Conservation (phyloP, 2,797 vertebrate genomes). For the Catostomus latipinnis region DNA sequence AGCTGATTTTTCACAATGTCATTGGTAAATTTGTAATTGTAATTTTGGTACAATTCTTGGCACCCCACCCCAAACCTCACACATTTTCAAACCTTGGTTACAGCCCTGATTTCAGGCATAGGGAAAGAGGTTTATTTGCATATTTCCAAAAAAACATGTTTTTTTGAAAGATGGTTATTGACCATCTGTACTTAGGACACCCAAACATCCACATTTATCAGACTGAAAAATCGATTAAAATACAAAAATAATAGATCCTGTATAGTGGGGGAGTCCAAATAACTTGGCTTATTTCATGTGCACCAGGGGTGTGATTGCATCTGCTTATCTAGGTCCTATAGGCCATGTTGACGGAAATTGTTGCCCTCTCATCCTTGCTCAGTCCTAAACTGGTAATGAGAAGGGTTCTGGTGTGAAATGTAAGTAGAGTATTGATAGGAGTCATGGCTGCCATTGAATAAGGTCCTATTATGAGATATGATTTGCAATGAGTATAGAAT, state of each 20-base stretch:
- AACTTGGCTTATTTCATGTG: not conserved
- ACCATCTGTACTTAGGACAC: too few species aligned
- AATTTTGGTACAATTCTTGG: too few species aligned
- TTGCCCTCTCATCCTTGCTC: not conserved
- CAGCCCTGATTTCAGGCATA: too few species aligned
- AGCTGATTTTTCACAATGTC: too few species aligned
- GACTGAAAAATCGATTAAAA: too few species aligned
- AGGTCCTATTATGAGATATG: constrained; percentile 22
- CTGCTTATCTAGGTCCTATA: not conserved
- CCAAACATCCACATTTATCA: too few species aligned
- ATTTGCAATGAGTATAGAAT: constrained; percentile 27
- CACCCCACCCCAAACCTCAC: too few species aligned
- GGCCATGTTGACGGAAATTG: not conserved
- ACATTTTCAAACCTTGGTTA: too few species aligned
- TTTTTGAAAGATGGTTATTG: too few species aligned
- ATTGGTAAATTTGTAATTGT: too few species aligned
- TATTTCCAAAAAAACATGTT: too few species aligned
- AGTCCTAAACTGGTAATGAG: constrained; percentile 17
- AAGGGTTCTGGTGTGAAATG: not conserved
- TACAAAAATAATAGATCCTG: not conserved
- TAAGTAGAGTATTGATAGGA: constrained; percentile 2
- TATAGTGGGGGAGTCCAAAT: not conserved
- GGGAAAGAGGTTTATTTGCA: too few species aligned
- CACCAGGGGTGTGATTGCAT: not conserved
- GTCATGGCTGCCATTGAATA: not conserved